These are phyloP conservation scores for Dromococcyx pavoninus DNA, from an alignment of 2,797 vertebrate species.

Conservation along the genomic window DNA sequence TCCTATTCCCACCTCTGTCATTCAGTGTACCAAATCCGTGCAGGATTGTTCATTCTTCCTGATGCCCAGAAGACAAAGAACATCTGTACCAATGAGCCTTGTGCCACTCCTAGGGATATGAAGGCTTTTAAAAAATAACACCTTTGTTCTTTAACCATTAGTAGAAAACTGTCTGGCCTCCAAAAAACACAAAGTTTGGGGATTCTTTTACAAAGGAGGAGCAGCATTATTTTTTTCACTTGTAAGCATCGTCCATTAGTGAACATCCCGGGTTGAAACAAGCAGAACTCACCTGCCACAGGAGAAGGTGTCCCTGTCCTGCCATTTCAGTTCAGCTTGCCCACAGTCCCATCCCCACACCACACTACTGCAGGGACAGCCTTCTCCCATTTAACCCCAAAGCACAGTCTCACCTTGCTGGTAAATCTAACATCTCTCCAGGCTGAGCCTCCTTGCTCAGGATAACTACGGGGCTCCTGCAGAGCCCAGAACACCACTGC, in stretches of 20 bases:
- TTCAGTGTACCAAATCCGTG: neutral
- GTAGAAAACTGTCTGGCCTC: neutral
- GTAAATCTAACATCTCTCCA: neutral
- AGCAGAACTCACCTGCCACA: neutral
- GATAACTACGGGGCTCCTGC: neutral
- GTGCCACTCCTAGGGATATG: neutral
- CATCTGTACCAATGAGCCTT: neutral
- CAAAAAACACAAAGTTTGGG: neutral
- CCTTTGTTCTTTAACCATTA: neutral
- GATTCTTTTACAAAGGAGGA: neutral
- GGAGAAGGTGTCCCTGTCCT: neutral
- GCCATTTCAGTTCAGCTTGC: neutral
- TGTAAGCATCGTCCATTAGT: neutral
- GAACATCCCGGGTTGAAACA: neutral
- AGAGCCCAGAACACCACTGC: neutral
- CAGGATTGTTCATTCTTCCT: neutral
- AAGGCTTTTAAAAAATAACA: neutral
- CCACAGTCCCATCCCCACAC: neutral
- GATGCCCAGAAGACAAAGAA: neutral
- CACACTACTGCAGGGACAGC: neutral
- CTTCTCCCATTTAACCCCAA: neutral
- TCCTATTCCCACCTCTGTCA: neutral
- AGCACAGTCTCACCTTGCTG: neutral
- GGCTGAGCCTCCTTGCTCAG: neutral
- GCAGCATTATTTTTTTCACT: neutral